Evolutionary conservation across 2,797 vertebrate genomes (phyloP).

Genomic region (Epinephelus malabaricus): DNA sequence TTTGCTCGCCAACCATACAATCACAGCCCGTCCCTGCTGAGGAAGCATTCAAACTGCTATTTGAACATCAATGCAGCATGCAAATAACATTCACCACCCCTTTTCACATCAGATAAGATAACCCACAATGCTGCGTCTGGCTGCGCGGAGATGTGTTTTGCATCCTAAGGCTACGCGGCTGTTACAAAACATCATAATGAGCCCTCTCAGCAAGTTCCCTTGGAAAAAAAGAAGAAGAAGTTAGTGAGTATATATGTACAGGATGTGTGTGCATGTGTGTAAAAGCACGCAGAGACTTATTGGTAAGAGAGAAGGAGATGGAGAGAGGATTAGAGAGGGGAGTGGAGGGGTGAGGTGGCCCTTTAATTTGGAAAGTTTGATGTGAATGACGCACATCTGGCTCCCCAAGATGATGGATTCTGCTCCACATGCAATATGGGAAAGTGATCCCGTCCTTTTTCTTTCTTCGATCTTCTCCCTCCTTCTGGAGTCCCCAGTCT

Average conservation of each 20-base stretch:
- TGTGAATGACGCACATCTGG: conserved; percentile 79
- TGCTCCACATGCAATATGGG: conserved; percentile 73
- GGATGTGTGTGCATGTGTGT: conserved; percentile 23
- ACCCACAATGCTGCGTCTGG: conserved; percentile 65
- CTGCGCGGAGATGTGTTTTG: conserved; percentile 65
- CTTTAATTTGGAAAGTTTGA: conserved; percentile 84
- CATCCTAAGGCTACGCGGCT: conserved; percentile 76
- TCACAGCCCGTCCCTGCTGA: conserved; percentile 73
- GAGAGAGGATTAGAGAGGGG: conserved; percentile 70
- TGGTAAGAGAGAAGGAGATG: conserved; percentile 63
- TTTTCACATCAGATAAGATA: conserved; percentile 82
- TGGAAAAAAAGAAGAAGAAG: conserved; percentile 44
- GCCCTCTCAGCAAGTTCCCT: conserved; percentile 69
- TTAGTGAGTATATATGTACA: conserved; percentile 11
- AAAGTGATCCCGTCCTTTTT: conserved; percentile 66
- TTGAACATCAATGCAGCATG: conserved; percentile 83
- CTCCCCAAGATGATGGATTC: conserved; percentile 69
- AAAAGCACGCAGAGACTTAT: conserved; percentile 30
- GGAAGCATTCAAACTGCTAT: conserved; percentile 81
- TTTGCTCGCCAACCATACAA: conserved; percentile 81
- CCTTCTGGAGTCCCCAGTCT: conserved; percentile 18
- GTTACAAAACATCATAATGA: conserved; percentile 72
- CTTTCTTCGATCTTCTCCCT: conserved; percentile 47
- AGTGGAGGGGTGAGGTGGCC: conserved; percentile 68
- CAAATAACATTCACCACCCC: conserved; percentile 83